Evolutionary conservation across 2,888 invertebrate genomes (phyloP).

Genomic region (Lycaena phlaeas): DNA sequence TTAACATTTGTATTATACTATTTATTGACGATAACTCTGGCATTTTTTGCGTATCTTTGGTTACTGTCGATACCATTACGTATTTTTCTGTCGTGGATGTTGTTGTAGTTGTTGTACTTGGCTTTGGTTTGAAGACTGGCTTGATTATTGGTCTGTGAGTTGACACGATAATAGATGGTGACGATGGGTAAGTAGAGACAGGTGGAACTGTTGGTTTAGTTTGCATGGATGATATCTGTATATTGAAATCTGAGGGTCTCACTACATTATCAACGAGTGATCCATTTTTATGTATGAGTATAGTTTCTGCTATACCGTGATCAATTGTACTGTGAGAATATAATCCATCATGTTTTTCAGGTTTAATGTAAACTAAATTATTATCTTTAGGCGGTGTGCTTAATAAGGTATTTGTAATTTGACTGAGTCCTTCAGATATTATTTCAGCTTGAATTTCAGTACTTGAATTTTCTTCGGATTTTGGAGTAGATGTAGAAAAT

Average conservation of each 20-base stretch:
- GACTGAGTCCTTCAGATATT: constrained; percentile 71
- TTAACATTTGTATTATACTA: constrained; percentile 78
- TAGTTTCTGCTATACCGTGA: constrained; percentile 76
- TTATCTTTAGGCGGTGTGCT: constrained; percentile 59
- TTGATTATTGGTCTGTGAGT: constrained; percentile 58
- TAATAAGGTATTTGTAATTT: constrained; percentile 69
- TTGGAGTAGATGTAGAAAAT: constrained; percentile 29
- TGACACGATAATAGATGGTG: constrained; percentile 43
- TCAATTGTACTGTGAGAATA: constrained; percentile 73
- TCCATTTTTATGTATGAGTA: constrained; percentile 73
- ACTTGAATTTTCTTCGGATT: constrained; percentile 35
- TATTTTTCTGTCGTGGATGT: constrained; percentile 63
- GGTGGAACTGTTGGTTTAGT: constrained; percentile 56
- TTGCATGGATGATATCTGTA: constrained; percentile 63
- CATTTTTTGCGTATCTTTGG: constrained; percentile 55
- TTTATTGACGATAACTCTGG: constrained; percentile 58
- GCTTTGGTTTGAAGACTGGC: constrained; percentile 73
- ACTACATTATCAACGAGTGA: constrained; percentile 66
- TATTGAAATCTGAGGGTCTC: constrained; percentile 64
- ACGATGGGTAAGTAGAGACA: constrained; percentile 35
- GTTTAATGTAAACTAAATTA: constrained; percentile 39
- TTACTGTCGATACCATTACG: constrained; percentile 71
- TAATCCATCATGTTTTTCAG: constrained; percentile 42
- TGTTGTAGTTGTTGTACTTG: constrained; percentile 29
- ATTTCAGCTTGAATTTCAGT: constrained; percentile 58